Base-by-base conservation (phyloP, 2,888 invertebrate genomes). In the Galerucella pusilla region DNA sequence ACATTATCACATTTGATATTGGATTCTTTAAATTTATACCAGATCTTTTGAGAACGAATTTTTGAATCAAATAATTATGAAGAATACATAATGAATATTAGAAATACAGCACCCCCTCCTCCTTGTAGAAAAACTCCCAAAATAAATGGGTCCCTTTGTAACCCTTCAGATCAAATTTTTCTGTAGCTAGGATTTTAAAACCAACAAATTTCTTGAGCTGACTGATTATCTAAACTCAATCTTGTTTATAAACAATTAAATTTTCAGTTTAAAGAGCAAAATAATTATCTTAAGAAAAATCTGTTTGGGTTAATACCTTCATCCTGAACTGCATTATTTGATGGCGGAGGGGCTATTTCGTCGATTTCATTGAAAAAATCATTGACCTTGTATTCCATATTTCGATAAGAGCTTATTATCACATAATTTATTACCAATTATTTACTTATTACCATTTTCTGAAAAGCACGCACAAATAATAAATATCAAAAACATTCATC, bases 361-460 rank as follows among this genome's bases (percentile, higher is more conserved):
- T 88, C 85, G 60, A 88, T 88, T 85, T 88, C 88, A 76, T 86
- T 87, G 52, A 88, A 80, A 80, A 88, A 88, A 80, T 87, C 86
- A 74, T 87, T 83, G 9, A 88, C 84, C 74, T 85, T 84, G 12
- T 84, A 85, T 79, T 87, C 87, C 86, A 88, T 87, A 45, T 6
- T 69, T 10, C 28, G 14, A 16, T 65, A 63, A 52, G n/a, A 52
- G 5, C n/a, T 52, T 52, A n/a, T 57, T 10, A 57, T 20, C 20
- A 57, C 57, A 57, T 57, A 57, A 57, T 57, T 57, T 10, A 16
- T 16, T 16, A 20, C 57, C 20, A 20, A 57, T 57, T 10, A 16
- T 9, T 16, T 54, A 16, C 9, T 54, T 54, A 9, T 54, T 16
- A n/a, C 1, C 12, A 54, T 16, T 16, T 16, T 9, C 57, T 20